Base-by-base conservation (phyloP, 2,888 invertebrate species). In the Elaeidobius kamerunicus region DNA sequence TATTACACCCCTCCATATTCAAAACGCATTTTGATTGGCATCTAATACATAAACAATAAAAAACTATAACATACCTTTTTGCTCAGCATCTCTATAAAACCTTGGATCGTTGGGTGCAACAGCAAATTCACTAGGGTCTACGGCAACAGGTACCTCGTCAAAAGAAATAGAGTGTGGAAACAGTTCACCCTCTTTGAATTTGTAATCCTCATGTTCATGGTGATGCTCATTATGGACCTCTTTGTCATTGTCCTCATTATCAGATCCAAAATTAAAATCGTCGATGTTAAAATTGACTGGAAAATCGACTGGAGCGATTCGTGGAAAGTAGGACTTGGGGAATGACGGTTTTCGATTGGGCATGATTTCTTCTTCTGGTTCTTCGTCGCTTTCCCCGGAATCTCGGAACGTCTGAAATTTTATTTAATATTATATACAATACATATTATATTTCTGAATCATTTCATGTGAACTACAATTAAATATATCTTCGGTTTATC, bases 91-190 rank as follows among this genome's bases (percentile, higher is more conserved):
- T 30, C 67, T 63, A 55, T 67, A 72, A 60, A 69, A 73, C 47
- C 72, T 62, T 0, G 71, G 67, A 65, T 73, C 73, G 1, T 70
- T 63, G 7, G 74, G 74, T 14, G 65, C 64, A 52, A 70, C 71
- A 3, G 69, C 74, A 60, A 74, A 74, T 46, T 71, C 67, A 6
- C 63, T 61, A 1, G 68, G 68, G 60, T 71, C 68, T 5, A 66
- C 65, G 1, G 59, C 63, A 9, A 62, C 32, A 48, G 63, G 62
- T 4, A 59, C 61, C 28, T 64, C 49, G 23, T 58, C 48, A 36
- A 65, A 61, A 15, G 41, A 20, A 9, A 40, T 50, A 2, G 55
- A 47, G 9, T 52, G 36, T 12, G 60, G 48, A 36, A 63, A 58
- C 53, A 59, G n/a, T 53, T 60, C 46, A 42, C 56, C 56, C 17